Base-by-base conservation (phyloP, 2,113 vertebrate species). In the Hylia prasina region DNA sequence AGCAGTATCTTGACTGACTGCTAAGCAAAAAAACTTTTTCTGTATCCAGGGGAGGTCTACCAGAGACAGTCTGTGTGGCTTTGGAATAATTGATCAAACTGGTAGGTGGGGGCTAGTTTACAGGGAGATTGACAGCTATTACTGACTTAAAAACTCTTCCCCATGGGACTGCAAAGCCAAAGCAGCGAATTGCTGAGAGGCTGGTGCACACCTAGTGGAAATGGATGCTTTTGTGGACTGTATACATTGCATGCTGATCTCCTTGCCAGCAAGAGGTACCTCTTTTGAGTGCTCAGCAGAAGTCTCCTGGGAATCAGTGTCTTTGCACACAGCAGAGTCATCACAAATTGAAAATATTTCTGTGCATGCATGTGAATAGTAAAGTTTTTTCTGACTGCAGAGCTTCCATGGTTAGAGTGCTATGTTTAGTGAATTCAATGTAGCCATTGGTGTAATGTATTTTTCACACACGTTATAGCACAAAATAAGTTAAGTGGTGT, bases 361-460 rank as follows among this genome's bases (percentile, higher is more conserved):
- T 50, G 31, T 47, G 18, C 31, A 17, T 48, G 42, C 33, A 14
- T 4, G 15, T 35, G 70, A 78, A 75, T 50, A 64, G 47, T 56
- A 33, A 71, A 79, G 56, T 27, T 17, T 61, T 20, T 45, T 58
- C 76, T 90, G 68, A 35, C 39, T 61, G 60, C 54, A 70, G 76
- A 70, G 66, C 45, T 76, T n/a, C 61, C 1, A 1, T 0, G 3
- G 19, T 39, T 70, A 39, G 23, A 1, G 0, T n/a, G 14, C 68
- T 45, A 0, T 7, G 0, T 56, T 37, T 39, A 9, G 39, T 31
- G 27, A 45, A 90, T 93, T 47, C 2, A 1, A 16, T 77, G 39
- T 70, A 50, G 44, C 17, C 17, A 28, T 4, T 28, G 24, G 19
- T 70, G 14, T 69, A 35, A 58, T 6, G 11, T 70, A 20, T 35